phyloP scores from a whole-genome alignment of 1,140 invertebrate species.

The Cardiocondyla obscurior region DNA sequence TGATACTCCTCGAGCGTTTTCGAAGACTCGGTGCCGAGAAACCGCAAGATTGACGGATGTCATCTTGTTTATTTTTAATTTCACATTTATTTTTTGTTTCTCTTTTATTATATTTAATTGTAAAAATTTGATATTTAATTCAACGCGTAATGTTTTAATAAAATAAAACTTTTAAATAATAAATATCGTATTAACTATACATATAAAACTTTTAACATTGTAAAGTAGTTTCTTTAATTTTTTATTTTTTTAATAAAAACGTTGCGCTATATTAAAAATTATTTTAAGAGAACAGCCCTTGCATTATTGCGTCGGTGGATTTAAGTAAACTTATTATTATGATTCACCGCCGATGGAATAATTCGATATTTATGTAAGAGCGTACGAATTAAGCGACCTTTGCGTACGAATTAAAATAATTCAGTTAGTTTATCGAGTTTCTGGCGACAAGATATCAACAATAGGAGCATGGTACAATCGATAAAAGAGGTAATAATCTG shows the following conservation, averaged over 20 bases:
- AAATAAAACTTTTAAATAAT: neutral
- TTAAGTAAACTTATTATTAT: neutral
- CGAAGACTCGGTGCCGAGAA: too few relatives aligned
- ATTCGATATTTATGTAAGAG: neutral
- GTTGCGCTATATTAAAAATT: neutral
- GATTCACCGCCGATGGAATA: neutral
- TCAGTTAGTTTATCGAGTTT: conserved; percentile 9
- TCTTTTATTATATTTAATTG: too few relatives aligned
- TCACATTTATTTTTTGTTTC: too few relatives aligned
- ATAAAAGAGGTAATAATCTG: conserved; percentile 70
- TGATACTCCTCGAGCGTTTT: too few relatives aligned
- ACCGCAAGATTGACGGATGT: too few relatives aligned
- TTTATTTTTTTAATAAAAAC: neutral
- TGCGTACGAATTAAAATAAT: neutral
- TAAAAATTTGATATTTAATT: neutral
- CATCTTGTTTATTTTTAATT: too few relatives aligned
- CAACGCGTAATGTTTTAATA: neutral
- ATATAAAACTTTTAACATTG: neutral
- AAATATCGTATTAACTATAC: neutral
- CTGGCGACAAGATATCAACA: conserved; percentile 52
- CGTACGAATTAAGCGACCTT: too few relatives aligned
- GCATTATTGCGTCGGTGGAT: neutral
- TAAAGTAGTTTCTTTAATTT: neutral
- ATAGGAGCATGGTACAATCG: conserved; percentile 58
- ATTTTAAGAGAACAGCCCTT: neutral